Conservation (phyloP, 2,797 vertebrate species). For the Rhinichthys osculus region DNA sequence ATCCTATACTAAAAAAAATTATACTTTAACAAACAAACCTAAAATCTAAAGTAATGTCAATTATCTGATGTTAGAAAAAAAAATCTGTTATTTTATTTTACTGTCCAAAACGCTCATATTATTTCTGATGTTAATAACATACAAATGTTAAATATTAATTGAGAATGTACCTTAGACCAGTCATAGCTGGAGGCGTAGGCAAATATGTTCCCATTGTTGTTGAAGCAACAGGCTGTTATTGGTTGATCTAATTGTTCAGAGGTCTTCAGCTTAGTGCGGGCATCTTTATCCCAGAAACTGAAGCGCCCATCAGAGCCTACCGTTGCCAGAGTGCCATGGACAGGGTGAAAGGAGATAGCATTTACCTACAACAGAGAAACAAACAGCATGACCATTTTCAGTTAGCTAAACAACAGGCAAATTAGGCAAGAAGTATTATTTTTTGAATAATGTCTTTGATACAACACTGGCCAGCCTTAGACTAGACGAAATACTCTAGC, state of each 20-base stretch:
- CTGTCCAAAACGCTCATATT: background rate
- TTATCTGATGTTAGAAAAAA: background rate
- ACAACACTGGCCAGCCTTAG: background rate
- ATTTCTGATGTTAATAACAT: background rate
- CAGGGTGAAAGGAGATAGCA: slow-evolving; percentile 96
- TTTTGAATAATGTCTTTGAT: background rate
- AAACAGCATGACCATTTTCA: background rate
- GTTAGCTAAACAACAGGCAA: background rate
- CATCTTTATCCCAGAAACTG: slow-evolving; percentile 99
- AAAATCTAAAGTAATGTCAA: background rate
- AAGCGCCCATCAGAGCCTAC: slow-evolving; percentile 97
- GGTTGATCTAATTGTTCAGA: slow-evolving; percentile 97
- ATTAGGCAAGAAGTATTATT: background rate
- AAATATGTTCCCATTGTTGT: slow-evolving; percentile 97
- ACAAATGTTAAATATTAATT: background rate
- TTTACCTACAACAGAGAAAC: slow-evolving; percentile 83
- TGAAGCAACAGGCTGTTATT: slow-evolving; percentile 96
- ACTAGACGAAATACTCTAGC: background rate
- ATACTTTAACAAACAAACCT: background rate
- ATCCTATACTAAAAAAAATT: no score
- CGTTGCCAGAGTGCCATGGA: slow-evolving; percentile 94
- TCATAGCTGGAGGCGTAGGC: slow-evolving; percentile 98
- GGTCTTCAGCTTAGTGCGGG: slow-evolving; percentile 97
- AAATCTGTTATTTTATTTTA: background rate
- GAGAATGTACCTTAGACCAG: slow-evolving; percentile 94